Percentiles rank a stretch among this genome's conserved stretches.
phyloP scores from a whole-genome alignment of 2,113 vertebrate species.

The Empidonax alnorum region DNA sequence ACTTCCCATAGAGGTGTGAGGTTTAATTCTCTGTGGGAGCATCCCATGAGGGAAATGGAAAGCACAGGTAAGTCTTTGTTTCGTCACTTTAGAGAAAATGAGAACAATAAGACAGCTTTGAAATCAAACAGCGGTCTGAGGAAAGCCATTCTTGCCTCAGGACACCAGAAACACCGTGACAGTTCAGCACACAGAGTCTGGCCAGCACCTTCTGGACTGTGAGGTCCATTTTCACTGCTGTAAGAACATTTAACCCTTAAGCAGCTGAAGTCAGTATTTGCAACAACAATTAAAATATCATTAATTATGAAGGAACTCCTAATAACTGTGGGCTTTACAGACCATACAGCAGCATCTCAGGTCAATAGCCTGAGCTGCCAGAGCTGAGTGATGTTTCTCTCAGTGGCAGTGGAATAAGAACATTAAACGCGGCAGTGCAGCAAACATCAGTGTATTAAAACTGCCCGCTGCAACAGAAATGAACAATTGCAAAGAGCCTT shows the following conservation, averaged over 20 bases:
- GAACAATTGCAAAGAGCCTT: not conserved
- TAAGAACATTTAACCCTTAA: not conserved
- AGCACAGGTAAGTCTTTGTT: not conserved
- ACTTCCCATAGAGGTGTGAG: not conserved
- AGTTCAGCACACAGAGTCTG: not conserved
- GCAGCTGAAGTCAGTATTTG: not conserved
- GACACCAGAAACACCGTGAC: not conserved
- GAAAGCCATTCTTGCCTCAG: not conserved
- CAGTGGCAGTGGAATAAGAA: not conserved
- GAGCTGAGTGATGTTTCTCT: rapidly evolving
- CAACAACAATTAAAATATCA: not conserved
- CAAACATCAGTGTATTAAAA: not conserved
- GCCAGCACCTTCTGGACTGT: not conserved
- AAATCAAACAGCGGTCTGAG: not conserved
- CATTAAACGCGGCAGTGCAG: not conserved
- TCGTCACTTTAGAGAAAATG: not conserved
- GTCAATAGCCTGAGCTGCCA: not conserved
- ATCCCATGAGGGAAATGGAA: not conserved
- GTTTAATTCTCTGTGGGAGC: not conserved
- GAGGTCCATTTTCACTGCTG: not conserved
- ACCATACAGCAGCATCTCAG: not conserved
- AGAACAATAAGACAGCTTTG: not conserved
- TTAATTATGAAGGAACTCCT: not conserved
- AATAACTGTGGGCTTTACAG: not conserved
- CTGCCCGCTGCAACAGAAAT: not conserved